Evolutionary conservation across 2,888 invertebrate genomes (phyloP).

Genomic region (Phrixothrix hirtus): DNA sequence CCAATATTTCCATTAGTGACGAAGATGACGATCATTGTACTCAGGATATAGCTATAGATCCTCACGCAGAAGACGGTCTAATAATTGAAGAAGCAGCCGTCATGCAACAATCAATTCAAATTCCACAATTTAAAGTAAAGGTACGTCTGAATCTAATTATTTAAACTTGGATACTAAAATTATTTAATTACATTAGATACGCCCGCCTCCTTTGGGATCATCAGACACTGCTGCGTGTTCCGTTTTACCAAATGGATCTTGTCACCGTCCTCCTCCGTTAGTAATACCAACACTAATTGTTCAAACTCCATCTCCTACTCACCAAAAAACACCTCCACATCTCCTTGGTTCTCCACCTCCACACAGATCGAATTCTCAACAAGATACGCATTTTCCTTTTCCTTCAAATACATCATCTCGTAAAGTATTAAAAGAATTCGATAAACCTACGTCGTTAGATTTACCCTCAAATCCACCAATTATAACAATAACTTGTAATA

Average conservation of each 20-base stretch:
- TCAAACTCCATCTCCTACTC: slow-evolving; percentile 72
- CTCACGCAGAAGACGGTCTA: slow-evolving; percentile 54
- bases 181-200: slow-evolving; percentile 58
- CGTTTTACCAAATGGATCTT: slow-evolving; percentile 22
- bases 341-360: slow-evolving; percentile 64
- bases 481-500: slow-evolving; percentile 75
- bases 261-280: slow-evolving; percentile 56
- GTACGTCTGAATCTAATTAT: slow-evolving; percentile 17
- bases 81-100: slow-evolving; percentile 54
- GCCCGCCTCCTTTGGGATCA: slow-evolving; percentile 58
- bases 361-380: slow-evolving; percentile 52
- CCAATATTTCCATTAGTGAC: slow-evolving; percentile 52
- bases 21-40: slow-evolving; percentile 50
- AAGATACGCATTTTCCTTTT: slow-evolving; percentile 41
- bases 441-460: slow-evolving; percentile 65
- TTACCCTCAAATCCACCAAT: slow-evolving; percentile 68
- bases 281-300: slow-evolving; percentile 68
- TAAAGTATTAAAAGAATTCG: slow-evolving; percentile 65
- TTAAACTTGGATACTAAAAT: neutral
- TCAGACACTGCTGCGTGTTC: slow-evolving; percentile 51
- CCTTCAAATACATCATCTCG: slow-evolving; percentile 41
- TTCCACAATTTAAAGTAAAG: slow-evolving; percentile 33
- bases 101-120: slow-evolving; percentile 45
- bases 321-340: slow-evolving; percentile 56
- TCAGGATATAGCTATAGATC: slow-evolving; percentile 53